Base-by-base conservation (phyloP, 2,113 vertebrate species). In the Perognathus longimembris region DNA sequence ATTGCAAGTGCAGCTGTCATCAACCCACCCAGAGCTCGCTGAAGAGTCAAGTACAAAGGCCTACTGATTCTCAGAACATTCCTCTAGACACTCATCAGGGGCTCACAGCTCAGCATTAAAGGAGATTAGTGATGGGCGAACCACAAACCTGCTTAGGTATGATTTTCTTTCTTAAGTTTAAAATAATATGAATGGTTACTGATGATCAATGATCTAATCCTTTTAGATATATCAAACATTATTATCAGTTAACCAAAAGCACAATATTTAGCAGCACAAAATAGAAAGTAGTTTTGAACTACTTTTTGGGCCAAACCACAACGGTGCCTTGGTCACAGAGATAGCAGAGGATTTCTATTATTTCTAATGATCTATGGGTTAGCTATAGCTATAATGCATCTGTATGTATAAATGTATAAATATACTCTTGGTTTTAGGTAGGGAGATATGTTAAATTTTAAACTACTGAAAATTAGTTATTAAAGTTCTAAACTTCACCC, bases 1-100 rank as follows among this genome's bases (percentile, higher is more conserved):
- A 97, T 97, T 96, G 95, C 94, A 96, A 96, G 92, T 98, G 95
- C 98, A 98, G 97, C 96, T 97, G 97, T 91, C 96, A 96, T 59
- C 0, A 0, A 91, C 87, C 88, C 90, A 0, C 92, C 87, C 92
- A 71, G n/a, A 73, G 94, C 93, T 71, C 50, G 54, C 85, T 92
- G 26, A 88, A 91, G 93, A 96, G 78, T 89, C 93, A 94, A 94
- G 85, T 93, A 95, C 92, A 92, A 91, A 97, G 86, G 8, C 50
- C 54, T 61, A 57, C 64, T 96, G 73, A 85, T 89, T 93, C 88
- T 89, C 36, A 57, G 70, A 78, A 32, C 6, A 94, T 92, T 66
- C 81, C 54, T 94, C 1, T 1, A 11, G 34, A 40, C 64, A 36
- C 69, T 50, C 77, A 11, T 20, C 34, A 21, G 20, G 63, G 63